Percentiles rank a stretch among this genome's conserved stretches.
phyloP scores from a whole-genome alignment of 2,797 vertebrate genomes.

The Amphiprion clarkii region DNA sequence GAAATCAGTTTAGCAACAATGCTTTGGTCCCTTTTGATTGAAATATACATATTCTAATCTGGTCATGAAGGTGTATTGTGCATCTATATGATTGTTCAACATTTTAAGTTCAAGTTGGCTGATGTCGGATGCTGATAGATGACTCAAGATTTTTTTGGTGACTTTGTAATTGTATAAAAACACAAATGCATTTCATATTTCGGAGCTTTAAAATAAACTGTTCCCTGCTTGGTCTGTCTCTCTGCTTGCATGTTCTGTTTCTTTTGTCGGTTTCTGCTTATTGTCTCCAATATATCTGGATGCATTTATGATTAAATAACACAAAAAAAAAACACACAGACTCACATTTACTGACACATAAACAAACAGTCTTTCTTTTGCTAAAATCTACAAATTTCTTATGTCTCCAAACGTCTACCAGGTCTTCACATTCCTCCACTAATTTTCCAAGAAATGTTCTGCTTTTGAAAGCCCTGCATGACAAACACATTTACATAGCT shows the following conservation, averaged over 20 bases:
- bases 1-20: background rate
- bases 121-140: conserved; percentile 17
- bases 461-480: conserved; percentile 31
- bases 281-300: conserved; percentile 53
- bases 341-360: background rate
- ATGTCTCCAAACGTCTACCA: conserved; percentile 38
- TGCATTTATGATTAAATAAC: conserved; percentile 49
- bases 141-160: background rate
- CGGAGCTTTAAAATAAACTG: conserved; percentile 7
- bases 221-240: conserved; percentile 15
- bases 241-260: background rate
- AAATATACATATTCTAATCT: background rate
- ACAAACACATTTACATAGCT: conserved; percentile 54
- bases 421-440: conserved; percentile 26
- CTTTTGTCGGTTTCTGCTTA: conserved; percentile 48
- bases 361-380: conserved; percentile 24
- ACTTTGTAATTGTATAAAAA: background rate
- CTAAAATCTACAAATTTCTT: conserved; percentile 34
- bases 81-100: conserved; percentile 7
- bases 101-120: background rate
- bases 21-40: background rate
- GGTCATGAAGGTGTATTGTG: background rate
- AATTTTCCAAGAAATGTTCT: conserved; percentile 29
- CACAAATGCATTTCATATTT: background rate
- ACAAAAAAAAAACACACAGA: conserved; percentile 16